Percentiles rank a stretch among this genome's conserved stretches.
Conservation (phyloP, 1,140 invertebrate genomes). For the Lordiphosa clarofinis region DNA sequence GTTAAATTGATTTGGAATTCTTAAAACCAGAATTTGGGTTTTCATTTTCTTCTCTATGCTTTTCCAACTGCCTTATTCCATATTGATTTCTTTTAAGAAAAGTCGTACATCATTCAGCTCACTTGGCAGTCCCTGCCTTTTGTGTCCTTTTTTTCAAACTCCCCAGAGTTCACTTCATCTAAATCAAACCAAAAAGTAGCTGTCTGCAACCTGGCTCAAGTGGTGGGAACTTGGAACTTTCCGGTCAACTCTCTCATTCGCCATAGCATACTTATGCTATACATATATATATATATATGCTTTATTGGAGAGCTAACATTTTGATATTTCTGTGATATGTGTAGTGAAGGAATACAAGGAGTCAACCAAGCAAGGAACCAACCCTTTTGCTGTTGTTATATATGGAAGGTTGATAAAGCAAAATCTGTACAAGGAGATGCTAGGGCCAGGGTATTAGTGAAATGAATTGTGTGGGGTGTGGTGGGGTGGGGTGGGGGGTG, state of each 20-base stretch:
- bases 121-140: too few species aligned
- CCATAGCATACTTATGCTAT: neutral
- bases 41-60: too few species aligned
- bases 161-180: constrained; percentile 34
- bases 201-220: constrained; percentile 26
- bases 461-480: constrained; percentile 5
- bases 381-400: constrained; percentile 59
- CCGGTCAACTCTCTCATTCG: constrained; percentile 34
- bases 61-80: neutral
- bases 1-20: too few species aligned
- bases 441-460: constrained; percentile 20
- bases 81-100: constrained; percentile 1
- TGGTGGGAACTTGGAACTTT: constrained; percentile 26
- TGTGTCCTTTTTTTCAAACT: neutral
- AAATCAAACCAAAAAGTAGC: constrained; percentile 24
- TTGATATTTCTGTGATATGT: constrained; percentile 59
- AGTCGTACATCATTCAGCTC: constrained; percentile 14
- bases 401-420: constrained; percentile 46
- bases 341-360: constrained; percentile 11
- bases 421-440: constrained; percentile 58
- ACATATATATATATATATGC: constrained; percentile 24
- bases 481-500: constrained; percentile 1
- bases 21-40: too few species aligned
- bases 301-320: constrained; percentile 35
- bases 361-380: constrained; percentile 26